Conservation (phyloP, 2,888 invertebrate genomes). For the Terebella lapidaria region DNA sequence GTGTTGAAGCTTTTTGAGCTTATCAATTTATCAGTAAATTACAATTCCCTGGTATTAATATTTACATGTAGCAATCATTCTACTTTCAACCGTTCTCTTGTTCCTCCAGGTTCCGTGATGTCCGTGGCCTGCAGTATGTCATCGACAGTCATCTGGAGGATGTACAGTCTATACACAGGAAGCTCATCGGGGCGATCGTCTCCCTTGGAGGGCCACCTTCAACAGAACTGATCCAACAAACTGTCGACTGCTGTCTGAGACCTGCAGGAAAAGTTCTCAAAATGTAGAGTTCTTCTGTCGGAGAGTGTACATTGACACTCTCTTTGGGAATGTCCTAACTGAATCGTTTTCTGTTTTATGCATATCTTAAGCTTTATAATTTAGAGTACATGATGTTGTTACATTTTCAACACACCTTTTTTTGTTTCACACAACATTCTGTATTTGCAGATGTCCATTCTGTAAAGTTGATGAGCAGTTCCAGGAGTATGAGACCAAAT, state of each 20-base stretch:
- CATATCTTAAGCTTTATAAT: not conserved
- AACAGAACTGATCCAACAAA: conserved; percentile 53
- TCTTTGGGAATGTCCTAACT: no score
- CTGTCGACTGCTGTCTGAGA: conserved; percentile 62
- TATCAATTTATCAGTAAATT: no score
- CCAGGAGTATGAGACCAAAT: conserved; percentile 53
- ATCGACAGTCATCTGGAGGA: conserved; percentile 47
- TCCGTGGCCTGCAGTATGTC: conserved; percentile 47
- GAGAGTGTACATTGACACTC: not conserved
- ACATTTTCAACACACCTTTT: not conserved
- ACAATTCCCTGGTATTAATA: no score
- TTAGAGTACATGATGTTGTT: not conserved
- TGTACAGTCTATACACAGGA: conserved; percentile 43
- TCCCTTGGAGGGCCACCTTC: conserved; percentile 40
- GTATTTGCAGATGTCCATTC: conserved; percentile 52
- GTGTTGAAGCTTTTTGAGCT: no score
- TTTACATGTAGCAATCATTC: no score
- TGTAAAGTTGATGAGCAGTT: conserved; percentile 53
- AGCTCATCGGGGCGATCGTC: conserved; percentile 44
- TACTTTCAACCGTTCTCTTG: no score
- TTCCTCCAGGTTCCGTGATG: conserved; percentile 44
- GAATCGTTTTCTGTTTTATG: not conserved
- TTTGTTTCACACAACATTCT: conserved; percentile 23
- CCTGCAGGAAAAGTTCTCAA: conserved; percentile 25
- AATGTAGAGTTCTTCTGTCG: not conserved